phyloP scores from a whole-genome alignment of 2,797 vertebrate species.

The Urophycis tenuis region DNA sequence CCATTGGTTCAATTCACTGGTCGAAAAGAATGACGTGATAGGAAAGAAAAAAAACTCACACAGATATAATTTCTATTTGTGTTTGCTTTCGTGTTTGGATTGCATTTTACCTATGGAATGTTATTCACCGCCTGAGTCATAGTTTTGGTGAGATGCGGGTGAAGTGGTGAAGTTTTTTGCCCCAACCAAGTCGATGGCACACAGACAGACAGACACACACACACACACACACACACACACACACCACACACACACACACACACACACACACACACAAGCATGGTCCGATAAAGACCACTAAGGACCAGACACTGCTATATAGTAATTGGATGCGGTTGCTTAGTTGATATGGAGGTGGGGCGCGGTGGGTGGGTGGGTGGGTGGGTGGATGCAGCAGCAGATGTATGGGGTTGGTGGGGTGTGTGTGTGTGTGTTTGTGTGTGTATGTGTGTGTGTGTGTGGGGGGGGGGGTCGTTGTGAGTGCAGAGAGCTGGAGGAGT shows the following conservation, averaged over 20 bases:
- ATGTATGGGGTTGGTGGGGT: neutral
- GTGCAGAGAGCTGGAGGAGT: no score
- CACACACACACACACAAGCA: no score
- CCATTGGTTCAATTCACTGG: conserved; percentile 11
- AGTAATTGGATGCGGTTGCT: conserved; percentile 55
- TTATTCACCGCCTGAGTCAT: neutral
- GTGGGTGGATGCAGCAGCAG: no score
- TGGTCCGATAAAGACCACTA: conserved; percentile 33
- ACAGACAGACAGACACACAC: no score
- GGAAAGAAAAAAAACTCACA: neutral
- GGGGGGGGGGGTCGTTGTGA: neutral
- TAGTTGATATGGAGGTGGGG: conserved; percentile 35
- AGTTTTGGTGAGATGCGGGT: neutral
- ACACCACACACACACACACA: no score
- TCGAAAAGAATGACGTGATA: no score
- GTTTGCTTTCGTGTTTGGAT: no score
- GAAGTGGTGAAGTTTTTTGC: neutral
- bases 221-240: no score
- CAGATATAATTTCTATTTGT: no score
- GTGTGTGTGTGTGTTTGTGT: no score
- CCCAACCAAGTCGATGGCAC: neutral
- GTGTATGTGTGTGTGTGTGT: no score
- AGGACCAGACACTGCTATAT: conserved; percentile 38
- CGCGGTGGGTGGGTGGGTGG: neutral
- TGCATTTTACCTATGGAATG: no score